Base-by-base conservation (phyloP, 2,113 vertebrate genomes). In the Chlorodrepanis virens region DNA sequence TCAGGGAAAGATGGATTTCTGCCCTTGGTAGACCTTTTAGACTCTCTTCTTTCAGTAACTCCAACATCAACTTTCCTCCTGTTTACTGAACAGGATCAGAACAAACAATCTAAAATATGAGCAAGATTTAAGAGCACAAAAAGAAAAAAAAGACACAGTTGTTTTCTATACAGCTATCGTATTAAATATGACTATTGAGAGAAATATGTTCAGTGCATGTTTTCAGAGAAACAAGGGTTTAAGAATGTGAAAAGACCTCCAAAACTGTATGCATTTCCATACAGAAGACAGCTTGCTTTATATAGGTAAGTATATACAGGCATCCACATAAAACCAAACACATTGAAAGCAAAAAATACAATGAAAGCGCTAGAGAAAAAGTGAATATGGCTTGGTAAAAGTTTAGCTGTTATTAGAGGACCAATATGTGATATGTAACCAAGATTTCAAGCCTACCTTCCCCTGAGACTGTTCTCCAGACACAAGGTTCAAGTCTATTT, bases 1-100 rank as follows among this genome's bases (percentile, higher is more conserved):
- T 97, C 94, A 97, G 44, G 47, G 76, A 71, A 96, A 97, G 96
- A 97, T 96, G 80, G 95, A 98, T 97, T 96, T 97, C 90, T 97
- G 93, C 91, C 96, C 96, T 97, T 97, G 95, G 70, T 70, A 96
- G 94, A 97, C 94, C 91, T 97, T 95, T 96, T 95, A 90, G 79
- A 90, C 70, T 89, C 71, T 88, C 57, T 69, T 89, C 72, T 86
- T 59, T 86, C 82, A 96, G 93, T 82, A 91, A 94, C 87, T 92
- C 60, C 83, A 87, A 67, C 0, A 0, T 71, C 84, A 84, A 87
- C 78, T 76, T 89, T 70, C 27, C 31, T 76, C 56, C 68, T 67
- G 31, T 82, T 54, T 54, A 54, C 53, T 54, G 31, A 54, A 54
- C 19, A 54, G 53, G 53, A 54, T 54, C 12, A 21, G 31, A 97